phyloP scores from a whole-genome alignment of 2,888 invertebrate species.

The Caenorhabditis angaria region DNA sequence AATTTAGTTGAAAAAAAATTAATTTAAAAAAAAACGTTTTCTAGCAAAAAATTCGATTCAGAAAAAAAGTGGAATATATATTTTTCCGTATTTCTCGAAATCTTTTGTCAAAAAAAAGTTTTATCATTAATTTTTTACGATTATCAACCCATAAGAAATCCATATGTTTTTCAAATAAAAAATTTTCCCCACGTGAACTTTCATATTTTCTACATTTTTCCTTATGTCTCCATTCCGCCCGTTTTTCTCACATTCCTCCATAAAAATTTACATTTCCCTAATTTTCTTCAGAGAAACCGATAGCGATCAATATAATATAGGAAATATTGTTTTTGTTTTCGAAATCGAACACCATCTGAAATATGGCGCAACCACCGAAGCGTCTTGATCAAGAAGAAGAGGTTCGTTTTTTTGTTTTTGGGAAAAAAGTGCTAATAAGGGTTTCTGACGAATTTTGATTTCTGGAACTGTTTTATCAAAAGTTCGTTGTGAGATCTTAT shows the following conservation, averaged over 20 bases:
- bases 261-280: not conserved
- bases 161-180: no score
- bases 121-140: no score
- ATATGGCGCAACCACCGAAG: conserved; percentile 40
- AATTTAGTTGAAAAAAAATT: no score
- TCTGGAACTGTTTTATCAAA: not conserved
- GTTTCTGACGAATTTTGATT: not conserved
- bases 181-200: no score
- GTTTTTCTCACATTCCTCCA: not conserved
- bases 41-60: no score
- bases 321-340: conserved; percentile 1
- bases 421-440: not conserved
- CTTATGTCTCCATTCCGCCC: no score
- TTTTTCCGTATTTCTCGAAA: no score
- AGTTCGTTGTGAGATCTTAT: not conserved
- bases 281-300: not conserved
- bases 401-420: conserved; percentile 9
- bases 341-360: conserved; percentile 17
- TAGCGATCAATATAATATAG: conserved; percentile 4
- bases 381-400: conserved; percentile 44
- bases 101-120: no score
- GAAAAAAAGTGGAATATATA: no score
- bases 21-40: no score
- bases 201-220: not conserved
- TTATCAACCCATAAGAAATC: no score